Conservation (phyloP, 2,888 invertebrate genomes). For the Lasioglossum oenotherae region DNA sequence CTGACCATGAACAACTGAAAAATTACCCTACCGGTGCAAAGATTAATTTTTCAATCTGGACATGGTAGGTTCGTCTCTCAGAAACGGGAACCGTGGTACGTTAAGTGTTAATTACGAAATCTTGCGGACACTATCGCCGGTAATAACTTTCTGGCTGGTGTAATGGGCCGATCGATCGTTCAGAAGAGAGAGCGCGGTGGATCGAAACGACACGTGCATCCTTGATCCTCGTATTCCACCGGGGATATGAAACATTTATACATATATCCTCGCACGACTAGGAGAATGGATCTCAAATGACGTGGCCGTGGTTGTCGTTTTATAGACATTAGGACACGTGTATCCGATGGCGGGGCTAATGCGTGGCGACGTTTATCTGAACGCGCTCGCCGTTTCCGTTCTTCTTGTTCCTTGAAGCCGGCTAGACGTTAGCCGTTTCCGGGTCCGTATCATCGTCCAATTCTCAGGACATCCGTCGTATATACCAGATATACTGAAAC, state of each 20-base stretch:
- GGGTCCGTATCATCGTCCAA: constrained; percentile 16
- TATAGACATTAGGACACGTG: constrained; percentile 58
- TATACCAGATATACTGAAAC: constrained; percentile 14
- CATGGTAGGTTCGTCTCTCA: background rate
- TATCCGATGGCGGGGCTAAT: constrained; percentile 36
- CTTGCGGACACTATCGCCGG: background rate
- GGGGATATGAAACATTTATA: constrained; percentile 2
- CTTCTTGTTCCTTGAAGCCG: background rate
- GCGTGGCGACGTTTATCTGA: constrained; percentile 41
- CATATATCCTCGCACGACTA: background rate
- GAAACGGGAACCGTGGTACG: background rate
- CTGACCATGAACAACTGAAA: background rate
- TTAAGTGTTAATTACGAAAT: constrained; percentile 1
- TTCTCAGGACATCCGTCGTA: constrained; percentile 13
- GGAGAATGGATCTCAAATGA: constrained; percentile 51
- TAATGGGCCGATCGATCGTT: background rate
- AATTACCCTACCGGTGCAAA: background rate
- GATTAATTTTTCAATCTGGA: background rate
- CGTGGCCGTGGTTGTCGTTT: constrained; percentile 43
- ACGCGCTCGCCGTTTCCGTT: constrained; percentile 40
- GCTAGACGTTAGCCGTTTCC: constrained; percentile 30
- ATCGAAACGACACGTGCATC: background rate
- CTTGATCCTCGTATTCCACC: background rate
- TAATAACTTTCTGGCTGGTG: background rate
- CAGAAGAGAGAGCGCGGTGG: background rate